Evolutionary conservation across 1,140 invertebrate genomes (phyloP).

Genomic region (Phymorhynchus buccinoides): DNA sequence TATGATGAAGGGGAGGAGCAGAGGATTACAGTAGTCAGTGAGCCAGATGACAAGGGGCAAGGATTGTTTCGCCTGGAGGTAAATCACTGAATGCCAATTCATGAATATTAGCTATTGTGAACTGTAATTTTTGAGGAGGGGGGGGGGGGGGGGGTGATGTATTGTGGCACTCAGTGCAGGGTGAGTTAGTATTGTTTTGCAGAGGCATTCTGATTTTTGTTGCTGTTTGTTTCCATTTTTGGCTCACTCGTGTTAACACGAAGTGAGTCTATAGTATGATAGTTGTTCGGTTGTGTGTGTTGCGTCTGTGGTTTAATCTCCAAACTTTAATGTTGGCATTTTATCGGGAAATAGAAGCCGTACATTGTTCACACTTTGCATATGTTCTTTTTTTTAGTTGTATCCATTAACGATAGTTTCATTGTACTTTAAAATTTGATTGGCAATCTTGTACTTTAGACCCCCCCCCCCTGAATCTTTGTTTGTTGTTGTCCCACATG

Average conservation of each 20-base stretch:
- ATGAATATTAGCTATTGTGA: neutral
- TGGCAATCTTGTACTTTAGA: neutral
- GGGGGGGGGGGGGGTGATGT: neutral
- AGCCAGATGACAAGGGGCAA: conserved; percentile 23
- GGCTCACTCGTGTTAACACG: neutral
- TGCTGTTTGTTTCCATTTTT: neutral
- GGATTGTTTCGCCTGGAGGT: conserved; percentile 33
- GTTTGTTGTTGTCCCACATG: neutral
- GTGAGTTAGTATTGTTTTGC: neutral
- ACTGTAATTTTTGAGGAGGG: neutral
- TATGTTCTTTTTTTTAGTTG: neutral
- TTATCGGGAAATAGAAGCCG: too few relatives aligned
- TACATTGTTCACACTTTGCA: neutral
- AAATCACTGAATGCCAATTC: neutral
- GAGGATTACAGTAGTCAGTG: conserved; percentile 37
- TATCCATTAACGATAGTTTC: neutral
- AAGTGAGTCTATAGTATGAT: too few relatives aligned
- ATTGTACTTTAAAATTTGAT: neutral
- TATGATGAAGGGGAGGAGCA: conserved; percentile 34
- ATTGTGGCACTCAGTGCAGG: too few relatives aligned
- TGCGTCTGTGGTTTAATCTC: too few relatives aligned
- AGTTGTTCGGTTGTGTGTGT: too few relatives aligned
- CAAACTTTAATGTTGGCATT: too few relatives aligned
- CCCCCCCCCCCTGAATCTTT: neutral
- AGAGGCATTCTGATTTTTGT: neutral